Evolutionary conservation across 2,888 invertebrate species (phyloP).

Genomic region (Erynnis tages): DNA sequence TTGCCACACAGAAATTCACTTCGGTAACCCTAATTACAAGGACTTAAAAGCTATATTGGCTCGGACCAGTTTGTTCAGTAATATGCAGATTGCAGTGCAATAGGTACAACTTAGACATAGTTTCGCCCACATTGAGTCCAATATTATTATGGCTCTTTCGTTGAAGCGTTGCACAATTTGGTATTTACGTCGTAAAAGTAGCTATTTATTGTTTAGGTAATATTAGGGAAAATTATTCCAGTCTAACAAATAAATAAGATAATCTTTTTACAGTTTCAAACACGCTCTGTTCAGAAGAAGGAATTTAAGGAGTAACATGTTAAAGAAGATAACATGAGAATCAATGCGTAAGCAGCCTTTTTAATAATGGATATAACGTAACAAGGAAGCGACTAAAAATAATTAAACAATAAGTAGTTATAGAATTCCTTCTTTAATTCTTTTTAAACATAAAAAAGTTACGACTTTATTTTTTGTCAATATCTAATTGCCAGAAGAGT

Average conservation of each 20-base stretch:
- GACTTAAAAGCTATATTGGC: background rate
- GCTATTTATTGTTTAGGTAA: no score
- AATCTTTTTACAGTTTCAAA: no score
- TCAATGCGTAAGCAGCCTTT: no score
- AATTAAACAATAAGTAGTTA: no score
- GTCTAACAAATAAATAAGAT: no score
- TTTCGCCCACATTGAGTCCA: conserved; percentile 34
- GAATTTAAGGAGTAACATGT: no score
- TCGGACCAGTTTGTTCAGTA: background rate
- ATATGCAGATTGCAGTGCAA: background rate
- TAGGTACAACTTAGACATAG: conserved; percentile 21
- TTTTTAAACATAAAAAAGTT: no score
- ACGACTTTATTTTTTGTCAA: background rate
- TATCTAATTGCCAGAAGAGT: background rate
- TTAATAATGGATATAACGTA: no score
- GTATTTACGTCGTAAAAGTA: conserved; percentile 2
- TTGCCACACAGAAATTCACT: background rate
- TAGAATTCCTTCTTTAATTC: no score
- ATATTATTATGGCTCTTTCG: conserved; percentile 31
- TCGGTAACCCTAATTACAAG: conserved; percentile 22
- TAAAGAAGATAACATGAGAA: no score
- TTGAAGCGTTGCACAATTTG: conserved; percentile 23
- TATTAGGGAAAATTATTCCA: no score
- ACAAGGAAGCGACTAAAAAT: background rate
- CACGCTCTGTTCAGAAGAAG: no score